Evolutionary conservation across 2,797 vertebrate genomes (phyloP).

Genomic region (Florisuga fusca): DNA sequence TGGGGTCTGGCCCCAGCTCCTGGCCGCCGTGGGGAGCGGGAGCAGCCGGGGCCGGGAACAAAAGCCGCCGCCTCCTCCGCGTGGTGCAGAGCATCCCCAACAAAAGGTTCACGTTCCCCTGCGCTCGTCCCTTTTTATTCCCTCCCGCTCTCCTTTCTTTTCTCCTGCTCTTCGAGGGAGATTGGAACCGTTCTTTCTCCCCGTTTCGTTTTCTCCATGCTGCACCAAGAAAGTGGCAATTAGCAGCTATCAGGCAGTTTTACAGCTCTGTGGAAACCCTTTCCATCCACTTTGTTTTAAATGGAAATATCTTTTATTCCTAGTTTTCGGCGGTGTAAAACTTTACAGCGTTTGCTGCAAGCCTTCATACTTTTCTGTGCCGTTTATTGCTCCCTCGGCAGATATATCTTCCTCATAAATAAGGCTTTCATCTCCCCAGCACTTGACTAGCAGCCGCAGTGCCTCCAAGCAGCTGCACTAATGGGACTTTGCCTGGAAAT

Average conservation of each 20-base stretch:
- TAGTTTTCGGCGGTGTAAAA: constrained; percentile 80
- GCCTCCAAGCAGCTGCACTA: neutral
- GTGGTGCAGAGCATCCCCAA: neutral
- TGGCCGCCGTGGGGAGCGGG: neutral
- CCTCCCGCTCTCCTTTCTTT: neutral
- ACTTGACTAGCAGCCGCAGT: neutral
- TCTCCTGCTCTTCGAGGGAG: neutral
- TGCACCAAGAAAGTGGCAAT: constrained; percentile 64
- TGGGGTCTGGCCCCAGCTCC: neutral
- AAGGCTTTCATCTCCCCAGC: constrained; percentile 55
- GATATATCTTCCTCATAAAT: constrained; percentile 72
- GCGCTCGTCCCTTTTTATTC: neutral
- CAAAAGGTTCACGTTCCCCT: neutral
- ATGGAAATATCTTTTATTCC: constrained; percentile 74
- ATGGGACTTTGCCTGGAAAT: neutral
- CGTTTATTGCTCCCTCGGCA: constrained; percentile 77
- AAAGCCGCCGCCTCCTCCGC: neutral
- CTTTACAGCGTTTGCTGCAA: constrained; percentile 74
- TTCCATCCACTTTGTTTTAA: constrained; percentile 72
- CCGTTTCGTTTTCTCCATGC: neutral
- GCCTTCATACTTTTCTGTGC: constrained; percentile 73
- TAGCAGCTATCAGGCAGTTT: constrained; percentile 65
- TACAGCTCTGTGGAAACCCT: constrained; percentile 58
- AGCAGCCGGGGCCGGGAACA: neutral
- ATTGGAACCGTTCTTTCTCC: neutral